Conservation (phyloP, 2,113 vertebrate species). For the Rhizomys pruinosus region DNA sequence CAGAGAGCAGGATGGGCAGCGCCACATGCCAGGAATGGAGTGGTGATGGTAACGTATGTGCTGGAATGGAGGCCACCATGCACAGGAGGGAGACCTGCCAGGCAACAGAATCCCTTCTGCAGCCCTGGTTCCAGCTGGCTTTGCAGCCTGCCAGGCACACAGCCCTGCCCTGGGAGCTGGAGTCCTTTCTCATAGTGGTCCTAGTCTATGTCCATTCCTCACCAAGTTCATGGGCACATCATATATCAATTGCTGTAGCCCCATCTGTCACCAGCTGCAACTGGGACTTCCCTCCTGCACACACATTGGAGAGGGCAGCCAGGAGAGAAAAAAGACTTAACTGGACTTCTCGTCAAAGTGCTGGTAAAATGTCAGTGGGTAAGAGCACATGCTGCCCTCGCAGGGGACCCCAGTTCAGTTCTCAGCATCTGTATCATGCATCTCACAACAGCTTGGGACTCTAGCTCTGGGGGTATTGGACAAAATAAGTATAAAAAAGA, state of each 20-base stretch:
- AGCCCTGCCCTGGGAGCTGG: background rate
- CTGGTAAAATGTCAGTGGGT: no score
- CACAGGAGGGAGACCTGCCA: background rate
- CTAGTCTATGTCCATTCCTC: rapidly evolving
- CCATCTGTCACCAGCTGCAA: no score
- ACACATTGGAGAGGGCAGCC: background rate
- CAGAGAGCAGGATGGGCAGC: background rate
- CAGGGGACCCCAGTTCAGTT: no score
- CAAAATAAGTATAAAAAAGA: no score
- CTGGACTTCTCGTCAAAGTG: rapidly evolving
- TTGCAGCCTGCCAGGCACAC: background rate
- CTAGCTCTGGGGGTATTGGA: no score
- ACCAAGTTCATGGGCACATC: rapidly evolving
- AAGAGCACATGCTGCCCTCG: no score
- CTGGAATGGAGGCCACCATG: background rate
- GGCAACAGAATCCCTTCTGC: background rate
- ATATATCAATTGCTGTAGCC: rapidly evolving
- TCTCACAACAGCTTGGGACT: no score
- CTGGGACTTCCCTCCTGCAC: no score
- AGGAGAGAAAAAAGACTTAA: rapidly evolving
- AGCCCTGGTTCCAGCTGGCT: background rate
- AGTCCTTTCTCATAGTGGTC: background rate
- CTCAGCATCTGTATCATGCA: no score
- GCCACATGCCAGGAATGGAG: background rate
- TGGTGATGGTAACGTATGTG: background rate